These are phyloP conservation scores for Heliangelus exortis DNA, from an alignment of 2,797 vertebrate genomes.

Conservation along the genomic window DNA sequence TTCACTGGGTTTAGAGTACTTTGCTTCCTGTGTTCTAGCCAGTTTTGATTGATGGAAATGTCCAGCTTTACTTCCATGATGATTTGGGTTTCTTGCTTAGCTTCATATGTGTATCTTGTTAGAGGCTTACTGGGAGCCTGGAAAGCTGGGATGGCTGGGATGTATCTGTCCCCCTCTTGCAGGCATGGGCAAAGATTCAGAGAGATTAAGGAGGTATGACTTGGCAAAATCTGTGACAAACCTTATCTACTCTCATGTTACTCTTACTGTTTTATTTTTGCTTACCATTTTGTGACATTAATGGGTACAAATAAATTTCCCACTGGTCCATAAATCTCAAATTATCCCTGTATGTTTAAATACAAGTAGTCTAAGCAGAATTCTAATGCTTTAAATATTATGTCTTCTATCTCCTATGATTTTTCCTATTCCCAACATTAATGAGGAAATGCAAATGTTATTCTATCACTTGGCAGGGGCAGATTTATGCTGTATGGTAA, in stretches of 20 bases:
- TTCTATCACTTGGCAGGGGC: background rate
- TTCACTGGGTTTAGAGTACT: background rate
- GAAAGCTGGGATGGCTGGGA: background rate
- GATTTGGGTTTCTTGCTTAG: background rate
- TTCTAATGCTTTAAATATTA: background rate
- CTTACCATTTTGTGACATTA: background rate
- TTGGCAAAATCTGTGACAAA: background rate
- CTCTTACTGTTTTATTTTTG: background rate
- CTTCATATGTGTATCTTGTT: background rate
- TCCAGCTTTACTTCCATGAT: background rate
- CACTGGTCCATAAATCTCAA: background rate
- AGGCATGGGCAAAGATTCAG: background rate
- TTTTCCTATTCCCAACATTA: conserved; percentile 7
- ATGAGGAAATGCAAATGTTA: conserved; percentile 19
- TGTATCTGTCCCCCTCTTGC: background rate
- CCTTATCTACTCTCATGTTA: background rate
- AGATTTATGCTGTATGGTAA: background rate
- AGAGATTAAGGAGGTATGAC: background rate
- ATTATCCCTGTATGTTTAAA: conserved; percentile 13
- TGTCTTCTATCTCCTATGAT: background rate
- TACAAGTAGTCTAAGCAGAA: background rate
- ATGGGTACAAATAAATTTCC: background rate
- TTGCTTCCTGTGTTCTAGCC: background rate
- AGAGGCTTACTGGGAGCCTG: background rate
- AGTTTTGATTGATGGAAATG: background rate